Conservation (phyloP, 2,888 invertebrate species). For the Himalopsyche japonica region DNA sequence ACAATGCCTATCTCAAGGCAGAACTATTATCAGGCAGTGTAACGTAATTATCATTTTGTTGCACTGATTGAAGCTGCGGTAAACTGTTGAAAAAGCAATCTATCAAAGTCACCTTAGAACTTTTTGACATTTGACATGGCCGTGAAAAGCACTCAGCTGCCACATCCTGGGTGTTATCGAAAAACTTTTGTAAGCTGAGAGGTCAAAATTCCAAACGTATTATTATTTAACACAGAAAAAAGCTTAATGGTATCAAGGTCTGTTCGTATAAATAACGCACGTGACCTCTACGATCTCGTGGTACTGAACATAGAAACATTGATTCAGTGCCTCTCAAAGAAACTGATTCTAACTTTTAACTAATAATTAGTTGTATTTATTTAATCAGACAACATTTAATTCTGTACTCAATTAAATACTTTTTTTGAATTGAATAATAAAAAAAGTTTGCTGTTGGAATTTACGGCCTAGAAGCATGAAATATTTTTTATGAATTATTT, state of each 20-base stretch:
- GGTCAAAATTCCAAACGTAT: neutral
- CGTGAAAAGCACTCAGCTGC: conserved; percentile 23
- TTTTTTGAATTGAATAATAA: too few relatives aligned
- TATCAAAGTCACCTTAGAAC: conserved; percentile 11
- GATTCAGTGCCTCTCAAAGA: neutral
- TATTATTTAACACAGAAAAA: neutral
- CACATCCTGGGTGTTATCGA: conserved; percentile 20
- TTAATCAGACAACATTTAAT: too few relatives aligned
- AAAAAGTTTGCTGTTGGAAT: too few relatives aligned
- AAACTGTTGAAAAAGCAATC: neutral
- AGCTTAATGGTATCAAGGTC: neutral
- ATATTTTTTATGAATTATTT: too few relatives aligned
- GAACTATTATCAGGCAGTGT: neutral
- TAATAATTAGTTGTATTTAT: too few relatives aligned
- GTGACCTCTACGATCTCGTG: neutral
- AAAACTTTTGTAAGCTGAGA: neutral
- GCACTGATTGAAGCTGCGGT: neutral
- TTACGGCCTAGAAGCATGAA: too few relatives aligned
- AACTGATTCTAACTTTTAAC: neutral
- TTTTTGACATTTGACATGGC: conserved; percentile 37
- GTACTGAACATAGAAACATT: neutral
- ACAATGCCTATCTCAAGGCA: neutral
- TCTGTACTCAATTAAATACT: too few relatives aligned
- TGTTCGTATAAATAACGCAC: neutral
- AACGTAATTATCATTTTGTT: neutral